phyloP scores from a whole-genome alignment of 2,888 invertebrate genomes.

The Ophion obscuratus region DNA sequence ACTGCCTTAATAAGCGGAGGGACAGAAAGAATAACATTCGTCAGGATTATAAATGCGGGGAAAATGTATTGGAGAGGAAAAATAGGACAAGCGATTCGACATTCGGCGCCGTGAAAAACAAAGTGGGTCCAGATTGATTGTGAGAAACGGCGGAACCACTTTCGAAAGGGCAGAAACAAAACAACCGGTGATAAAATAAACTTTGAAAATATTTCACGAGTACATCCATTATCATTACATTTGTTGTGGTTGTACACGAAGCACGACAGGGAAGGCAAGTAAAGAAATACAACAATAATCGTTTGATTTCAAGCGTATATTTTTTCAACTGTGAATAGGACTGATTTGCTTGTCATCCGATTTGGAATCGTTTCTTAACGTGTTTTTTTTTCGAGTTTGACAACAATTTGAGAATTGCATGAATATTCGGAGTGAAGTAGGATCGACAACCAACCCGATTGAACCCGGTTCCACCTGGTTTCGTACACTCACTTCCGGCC shows the following conservation, averaged over 20 bases:
- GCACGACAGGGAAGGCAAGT: background rate
- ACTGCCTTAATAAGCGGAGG: too few species aligned
- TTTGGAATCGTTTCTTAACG: background rate
- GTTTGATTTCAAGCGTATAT: constrained; percentile 15
- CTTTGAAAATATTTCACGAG: too few species aligned
- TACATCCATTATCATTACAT: background rate
- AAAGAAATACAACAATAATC: background rate
- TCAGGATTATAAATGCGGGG: too few species aligned
- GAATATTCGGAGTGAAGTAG: background rate
- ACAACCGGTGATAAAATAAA: too few species aligned
- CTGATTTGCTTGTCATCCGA: background rate
- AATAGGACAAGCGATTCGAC: too few species aligned
- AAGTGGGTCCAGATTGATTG: too few species aligned
- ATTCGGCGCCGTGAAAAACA: too few species aligned
- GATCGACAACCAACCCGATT: background rate
- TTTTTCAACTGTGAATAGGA: background rate
- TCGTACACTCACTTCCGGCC: background rate
- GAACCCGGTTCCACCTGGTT: background rate
- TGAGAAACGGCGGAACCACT: too few species aligned
- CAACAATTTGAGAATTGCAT: background rate
- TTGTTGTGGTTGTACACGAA: background rate
- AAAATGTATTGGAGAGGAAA: too few species aligned
- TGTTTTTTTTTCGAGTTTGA: background rate
- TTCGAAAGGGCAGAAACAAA: too few species aligned
- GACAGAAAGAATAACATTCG: too few species aligned